Conservation (phyloP, 2,113 vertebrate genomes). For the Lethenteron reissneri region DNA sequence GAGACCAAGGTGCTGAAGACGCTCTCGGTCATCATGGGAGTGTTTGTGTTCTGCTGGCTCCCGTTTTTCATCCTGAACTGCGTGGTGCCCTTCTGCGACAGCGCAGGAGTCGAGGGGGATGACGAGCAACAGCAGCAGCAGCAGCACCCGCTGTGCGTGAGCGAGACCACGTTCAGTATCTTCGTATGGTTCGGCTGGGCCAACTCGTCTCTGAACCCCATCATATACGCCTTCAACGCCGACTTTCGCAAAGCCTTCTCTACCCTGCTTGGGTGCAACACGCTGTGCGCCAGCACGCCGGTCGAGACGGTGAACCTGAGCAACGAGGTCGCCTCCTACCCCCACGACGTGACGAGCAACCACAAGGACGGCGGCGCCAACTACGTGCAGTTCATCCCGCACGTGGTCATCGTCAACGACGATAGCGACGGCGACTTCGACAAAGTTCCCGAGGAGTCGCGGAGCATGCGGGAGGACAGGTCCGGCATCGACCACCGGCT, state of each 20-base stretch:
- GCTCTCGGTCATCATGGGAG: slow-evolving; percentile 42
- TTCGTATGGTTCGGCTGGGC: slow-evolving; percentile 52
- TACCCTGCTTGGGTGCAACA: slow-evolving; percentile 28
- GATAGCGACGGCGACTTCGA: slow-evolving; percentile 37
- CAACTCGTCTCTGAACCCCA: slow-evolving; percentile 42
- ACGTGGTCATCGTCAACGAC: slow-evolving; percentile 33
- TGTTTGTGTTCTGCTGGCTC: slow-evolving; percentile 49
- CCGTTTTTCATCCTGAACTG: slow-evolving; percentile 51
- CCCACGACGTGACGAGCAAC: slow-evolving; percentile 41
- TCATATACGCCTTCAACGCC: slow-evolving; percentile 42
- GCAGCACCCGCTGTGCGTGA: slow-evolving; percentile 19
- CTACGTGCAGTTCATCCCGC: slow-evolving; percentile 55
- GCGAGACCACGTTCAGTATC: slow-evolving; percentile 36
- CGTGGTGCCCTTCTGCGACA: slow-evolving; percentile 37
- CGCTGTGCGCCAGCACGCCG: slow-evolving; percentile 21
- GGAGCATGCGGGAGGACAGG: slow-evolving; percentile 19
- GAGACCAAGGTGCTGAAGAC: slow-evolving; percentile 51
- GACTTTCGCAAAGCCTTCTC: slow-evolving; percentile 39
- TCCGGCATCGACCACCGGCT: slow-evolving; percentile 43
- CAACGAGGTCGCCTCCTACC: slow-evolving; percentile 63
- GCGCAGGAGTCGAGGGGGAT: background rate
- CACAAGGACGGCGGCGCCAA: slow-evolving; percentile 44
- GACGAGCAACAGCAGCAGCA: background rate
- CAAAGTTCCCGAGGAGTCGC: slow-evolving; percentile 36
- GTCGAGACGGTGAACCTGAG: slow-evolving; percentile 68